A percentile compares a stretch with the other conserved stretches of the same genome.
Evolutionary conservation across 2,797 vertebrate genomes (phyloP).

Genomic region (Danio albolineatus): DNA sequence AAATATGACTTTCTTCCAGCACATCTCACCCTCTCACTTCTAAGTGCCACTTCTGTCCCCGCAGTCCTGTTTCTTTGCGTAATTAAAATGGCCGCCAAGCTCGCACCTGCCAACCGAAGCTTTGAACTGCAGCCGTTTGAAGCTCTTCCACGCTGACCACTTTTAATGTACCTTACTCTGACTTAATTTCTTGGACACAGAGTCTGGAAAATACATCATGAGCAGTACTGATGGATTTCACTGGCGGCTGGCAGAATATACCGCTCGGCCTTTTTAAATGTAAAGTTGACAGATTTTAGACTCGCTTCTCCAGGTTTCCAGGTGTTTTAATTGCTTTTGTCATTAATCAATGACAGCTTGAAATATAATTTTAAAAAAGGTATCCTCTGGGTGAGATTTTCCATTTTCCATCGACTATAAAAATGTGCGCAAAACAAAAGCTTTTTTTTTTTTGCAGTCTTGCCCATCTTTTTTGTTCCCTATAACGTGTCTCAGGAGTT

Average conservation of each 20-base stretch:
- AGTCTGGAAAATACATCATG: constrained; percentile 3
- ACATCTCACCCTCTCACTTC: background rate
- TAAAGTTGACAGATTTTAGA: background rate
- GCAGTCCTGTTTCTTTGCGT: background rate
- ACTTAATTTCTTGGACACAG: constrained; percentile 1
- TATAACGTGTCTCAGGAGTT: background rate
- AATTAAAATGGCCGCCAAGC: constrained; percentile 1
- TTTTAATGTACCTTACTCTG: constrained; percentile 13
- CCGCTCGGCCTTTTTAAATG: background rate
- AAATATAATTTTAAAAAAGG: background rate
- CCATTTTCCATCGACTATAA: background rate
- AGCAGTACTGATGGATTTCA: constrained; percentile 6
- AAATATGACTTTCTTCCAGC: background rate
- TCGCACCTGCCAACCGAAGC: constrained; percentile 6
- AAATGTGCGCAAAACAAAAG: background rate
- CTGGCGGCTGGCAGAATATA: background rate
- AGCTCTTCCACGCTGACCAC: constrained; percentile 5
- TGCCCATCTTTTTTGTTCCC: constrained; percentile 8
- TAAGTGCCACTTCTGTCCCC: background rate
- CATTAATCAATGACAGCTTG: constrained; percentile 18
- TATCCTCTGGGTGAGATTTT: background rate
- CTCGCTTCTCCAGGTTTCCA: background rate
- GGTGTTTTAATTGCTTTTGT: constrained; percentile 1
- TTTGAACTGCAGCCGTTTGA: constrained; percentile 34
- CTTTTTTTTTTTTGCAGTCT: constrained; percentile 1